Evolutionary conservation across 2,113 vertebrate genomes (phyloP).

Genomic region (Eupsittula cactorum): DNA sequence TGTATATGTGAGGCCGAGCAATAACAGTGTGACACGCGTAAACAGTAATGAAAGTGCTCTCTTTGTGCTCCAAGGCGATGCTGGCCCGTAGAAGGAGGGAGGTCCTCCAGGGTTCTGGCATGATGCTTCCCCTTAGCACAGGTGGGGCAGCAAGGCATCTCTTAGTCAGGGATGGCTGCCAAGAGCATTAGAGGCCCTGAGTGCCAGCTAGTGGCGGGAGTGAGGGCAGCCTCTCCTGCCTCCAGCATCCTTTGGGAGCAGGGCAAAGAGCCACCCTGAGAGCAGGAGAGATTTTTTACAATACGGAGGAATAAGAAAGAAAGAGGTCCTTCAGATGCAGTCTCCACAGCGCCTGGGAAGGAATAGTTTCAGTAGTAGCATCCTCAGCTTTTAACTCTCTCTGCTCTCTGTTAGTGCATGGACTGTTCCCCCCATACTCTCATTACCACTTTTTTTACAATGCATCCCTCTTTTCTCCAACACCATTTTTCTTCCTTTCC

Average conservation of each 20-base stretch:
- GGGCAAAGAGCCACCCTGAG: rapidly evolving
- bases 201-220: neutral
- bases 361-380: neutral
- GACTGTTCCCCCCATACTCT: neutral
- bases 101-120: neutral
- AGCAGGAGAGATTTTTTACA: neutral
- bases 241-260: neutral
- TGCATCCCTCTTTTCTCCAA: neutral
- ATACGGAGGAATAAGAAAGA: neutral
- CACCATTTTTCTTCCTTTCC: neutral
- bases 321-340: neutral
- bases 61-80: neutral
- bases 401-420: neutral
- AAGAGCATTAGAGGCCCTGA: neutral
- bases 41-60: neutral
- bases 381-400: neutral
- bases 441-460: neutral
- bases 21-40: neutral
- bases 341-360: neutral
- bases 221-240: neutral
- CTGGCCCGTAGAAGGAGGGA: neutral
- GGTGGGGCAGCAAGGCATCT: neutral
- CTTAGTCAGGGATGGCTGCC: neutral
- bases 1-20: neutral
- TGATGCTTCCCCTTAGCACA: neutral